phyloP scores from a whole-genome alignment of 2,113 vertebrate species.

The Nannospalax galili region DNA sequence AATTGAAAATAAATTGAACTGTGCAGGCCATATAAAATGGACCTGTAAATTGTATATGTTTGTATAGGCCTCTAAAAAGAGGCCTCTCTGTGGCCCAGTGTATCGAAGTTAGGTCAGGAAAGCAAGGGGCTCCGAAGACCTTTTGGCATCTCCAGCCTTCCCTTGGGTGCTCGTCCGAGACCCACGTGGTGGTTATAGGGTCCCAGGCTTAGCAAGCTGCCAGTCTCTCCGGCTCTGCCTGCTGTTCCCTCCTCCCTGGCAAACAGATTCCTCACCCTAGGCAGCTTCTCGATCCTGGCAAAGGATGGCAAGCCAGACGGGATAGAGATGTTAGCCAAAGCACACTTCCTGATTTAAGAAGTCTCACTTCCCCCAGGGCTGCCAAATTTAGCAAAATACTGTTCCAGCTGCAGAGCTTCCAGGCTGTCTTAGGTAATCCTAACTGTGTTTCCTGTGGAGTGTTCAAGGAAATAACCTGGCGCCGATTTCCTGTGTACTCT shows the following conservation, averaged over 20 bases:
- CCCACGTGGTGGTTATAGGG: neutral
- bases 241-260: neutral
- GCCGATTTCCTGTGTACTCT: constrained; percentile 52
- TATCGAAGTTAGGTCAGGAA: neutral
- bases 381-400: constrained; percentile 74
- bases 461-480: constrained; percentile 70
- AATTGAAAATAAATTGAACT: neutral
- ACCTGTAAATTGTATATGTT: neutral
- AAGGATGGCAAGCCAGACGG: neutral
- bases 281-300: constrained; percentile 62
- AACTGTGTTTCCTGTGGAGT: constrained; percentile 42
- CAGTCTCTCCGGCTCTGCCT: neutral
- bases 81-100: neutral
- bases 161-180: neutral
- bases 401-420: constrained; percentile 71
- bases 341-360: constrained; percentile 71
- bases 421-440: constrained; percentile 55
- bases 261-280: constrained; percentile 56
- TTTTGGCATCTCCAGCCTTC: neutral
- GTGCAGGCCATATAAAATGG: neutral
- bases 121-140: neutral
- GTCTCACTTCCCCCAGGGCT: constrained; percentile 59
- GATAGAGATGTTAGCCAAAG: constrained; percentile 70
- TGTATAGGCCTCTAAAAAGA: neutral
- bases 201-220: neutral